Percentiles rank a stretch among this genome's conserved stretches.
Conservation (phyloP, 2,888 invertebrate genomes). For the Lasiommata megera region DNA sequence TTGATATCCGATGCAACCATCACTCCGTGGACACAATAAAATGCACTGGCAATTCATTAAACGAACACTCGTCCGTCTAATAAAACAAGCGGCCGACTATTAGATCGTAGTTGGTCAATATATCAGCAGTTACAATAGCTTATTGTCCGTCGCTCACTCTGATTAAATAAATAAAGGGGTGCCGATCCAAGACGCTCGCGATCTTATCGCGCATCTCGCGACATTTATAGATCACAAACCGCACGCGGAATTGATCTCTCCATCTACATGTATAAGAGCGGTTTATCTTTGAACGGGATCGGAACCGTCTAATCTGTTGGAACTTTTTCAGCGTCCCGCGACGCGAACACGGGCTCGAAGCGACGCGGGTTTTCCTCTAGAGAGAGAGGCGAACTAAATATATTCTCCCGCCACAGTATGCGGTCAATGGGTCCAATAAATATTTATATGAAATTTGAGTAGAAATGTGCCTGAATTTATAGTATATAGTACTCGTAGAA, state of each 20-base stretch:
- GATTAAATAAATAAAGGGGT: constrained; percentile 79
- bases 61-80: constrained; percentile 36
- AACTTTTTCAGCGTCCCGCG: constrained; percentile 35
- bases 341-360: constrained; percentile 37
- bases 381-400: neutral
- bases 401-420: neutral
- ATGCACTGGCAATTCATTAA: constrained; percentile 1
- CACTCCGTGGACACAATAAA: neutral
- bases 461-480: too few species aligned
- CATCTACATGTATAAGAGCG: constrained; percentile 50
- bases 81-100: constrained; percentile 52
- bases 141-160: constrained; percentile 77
- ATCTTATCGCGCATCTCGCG: constrained; percentile 66
- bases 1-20: neutral
- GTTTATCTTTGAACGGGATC: constrained; percentile 46
- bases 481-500: too few species aligned
- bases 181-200: constrained; percentile 66
- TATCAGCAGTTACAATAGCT: constrained; percentile 77
- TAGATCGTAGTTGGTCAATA: constrained; percentile 61
- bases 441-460: neutral
- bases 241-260: constrained; percentile 54
- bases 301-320: constrained; percentile 46
- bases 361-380: neutral
- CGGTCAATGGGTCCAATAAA: neutral
- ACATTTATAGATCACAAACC: constrained; percentile 54